Percentiles rank a stretch among this genome's conserved stretches.
Evolutionary conservation across 2,888 invertebrate species (phyloP).

Genomic region (Aphodius granarius): DNA sequence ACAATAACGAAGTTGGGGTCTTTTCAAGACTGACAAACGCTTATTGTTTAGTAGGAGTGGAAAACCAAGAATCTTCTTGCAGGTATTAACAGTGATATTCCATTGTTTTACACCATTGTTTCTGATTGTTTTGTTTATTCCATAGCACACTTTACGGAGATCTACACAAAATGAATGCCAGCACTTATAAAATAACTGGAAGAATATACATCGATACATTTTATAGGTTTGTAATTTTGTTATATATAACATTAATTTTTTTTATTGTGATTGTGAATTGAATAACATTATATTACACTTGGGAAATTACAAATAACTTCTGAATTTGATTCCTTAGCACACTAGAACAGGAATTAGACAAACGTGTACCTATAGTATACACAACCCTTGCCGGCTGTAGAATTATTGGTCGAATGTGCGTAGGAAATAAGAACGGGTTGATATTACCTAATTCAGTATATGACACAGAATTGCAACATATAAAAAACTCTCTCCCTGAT

Average conservation of each 20-base stretch:
- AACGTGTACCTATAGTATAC: constrained; percentile 94
- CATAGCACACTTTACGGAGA: constrained; percentile 27
- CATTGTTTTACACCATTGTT: background rate
- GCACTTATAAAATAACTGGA: background rate
- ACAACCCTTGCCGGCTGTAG: constrained; percentile 91
- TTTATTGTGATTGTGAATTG: background rate
- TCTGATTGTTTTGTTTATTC: constrained; percentile 27
- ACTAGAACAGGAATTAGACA: constrained; percentile 92
- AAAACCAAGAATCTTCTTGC: constrained; percentile 97
- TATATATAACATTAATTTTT: background rate
- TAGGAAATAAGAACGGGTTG: constrained; percentile 93
- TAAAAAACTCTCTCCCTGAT: constrained; percentile 94
- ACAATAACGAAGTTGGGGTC: constrained; percentile 97
- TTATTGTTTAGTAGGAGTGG: constrained; percentile 96
- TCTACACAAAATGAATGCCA: background rate
- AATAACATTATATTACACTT: too few relatives aligned
- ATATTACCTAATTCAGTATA: constrained; percentile 90
- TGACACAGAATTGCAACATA: constrained; percentile 81
- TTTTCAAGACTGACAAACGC: constrained; percentile 97
- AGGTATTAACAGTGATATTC: constrained; percentile 60
- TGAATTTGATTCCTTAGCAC: constrained; percentile 66
- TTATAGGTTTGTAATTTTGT: background rate
- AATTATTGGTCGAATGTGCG: constrained; percentile 90
- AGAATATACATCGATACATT: background rate
- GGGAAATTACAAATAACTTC: too few relatives aligned